Evolutionary conservation across 2,113 vertebrate species (phyloP).

Genomic region (Peucedramus taeniatus): DNA sequence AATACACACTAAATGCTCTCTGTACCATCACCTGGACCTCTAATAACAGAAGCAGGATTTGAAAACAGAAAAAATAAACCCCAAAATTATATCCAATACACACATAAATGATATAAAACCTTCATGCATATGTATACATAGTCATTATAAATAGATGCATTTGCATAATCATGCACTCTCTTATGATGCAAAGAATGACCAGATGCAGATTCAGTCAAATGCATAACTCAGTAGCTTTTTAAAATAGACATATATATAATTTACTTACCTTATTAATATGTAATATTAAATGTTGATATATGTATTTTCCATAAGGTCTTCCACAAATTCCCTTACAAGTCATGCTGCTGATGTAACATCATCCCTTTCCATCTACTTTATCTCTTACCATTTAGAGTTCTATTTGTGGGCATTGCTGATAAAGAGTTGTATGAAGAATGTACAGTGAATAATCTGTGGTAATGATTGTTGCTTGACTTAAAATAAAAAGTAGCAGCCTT

Average conservation of each 20-base stretch:
- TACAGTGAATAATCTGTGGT: neutral
- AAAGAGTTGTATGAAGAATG: neutral
- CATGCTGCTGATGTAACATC: neutral
- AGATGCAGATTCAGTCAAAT: neutral
- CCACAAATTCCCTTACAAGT: neutral
- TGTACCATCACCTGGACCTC: neutral
- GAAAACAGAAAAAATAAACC: neutral
- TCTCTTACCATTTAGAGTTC: neutral
- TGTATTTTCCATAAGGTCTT: neutral
- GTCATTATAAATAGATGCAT: neutral
- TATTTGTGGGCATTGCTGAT: neutral
- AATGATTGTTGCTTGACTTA: neutral
- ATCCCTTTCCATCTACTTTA: neutral
- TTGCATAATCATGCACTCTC: neutral
- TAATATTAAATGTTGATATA: neutral
- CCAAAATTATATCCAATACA: neutral
- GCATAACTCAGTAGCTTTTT: neutral
- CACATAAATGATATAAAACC: neutral
- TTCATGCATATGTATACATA: neutral
- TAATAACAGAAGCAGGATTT: neutral
- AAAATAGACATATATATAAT: neutral
- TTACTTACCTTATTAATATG: neutral
- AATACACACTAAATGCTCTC: neutral
- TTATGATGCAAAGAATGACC: neutral
- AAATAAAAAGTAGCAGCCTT: constrained; percentile 28